These are phyloP conservation scores for Papilio demoleus DNA, from an alignment of 2,888 invertebrate genomes.

Conservation along the genomic window DNA sequence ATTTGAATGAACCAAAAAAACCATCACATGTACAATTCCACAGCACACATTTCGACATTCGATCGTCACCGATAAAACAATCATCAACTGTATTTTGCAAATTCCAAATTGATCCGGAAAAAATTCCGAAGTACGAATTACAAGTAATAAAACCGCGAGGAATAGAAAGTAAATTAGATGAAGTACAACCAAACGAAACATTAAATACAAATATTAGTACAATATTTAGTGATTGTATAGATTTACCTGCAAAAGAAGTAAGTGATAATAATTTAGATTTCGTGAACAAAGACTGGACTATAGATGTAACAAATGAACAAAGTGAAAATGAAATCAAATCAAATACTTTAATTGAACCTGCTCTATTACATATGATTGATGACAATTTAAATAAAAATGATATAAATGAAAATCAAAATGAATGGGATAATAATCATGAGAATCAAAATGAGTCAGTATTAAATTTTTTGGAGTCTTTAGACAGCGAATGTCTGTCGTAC, in stretches of 20 bases:
- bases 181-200: conserved; percentile 43
- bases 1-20: conserved; percentile 49
- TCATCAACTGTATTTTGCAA: conserved; percentile 72
- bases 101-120: conserved; percentile 73
- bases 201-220: conserved; percentile 46
- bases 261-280: conserved; percentile 42
- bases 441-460: conserved; percentile 70
- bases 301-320: conserved; percentile 59
- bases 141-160: conserved; percentile 66
- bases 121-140: conserved; percentile 67
- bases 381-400: conserved; percentile 46
- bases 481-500: conserved; percentile 68
- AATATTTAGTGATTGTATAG: conserved; percentile 61
- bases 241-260: conserved; percentile 57
- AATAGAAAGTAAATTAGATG: conserved; percentile 45
- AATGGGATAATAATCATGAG: conserved; percentile 45
- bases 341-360: conserved; percentile 62
- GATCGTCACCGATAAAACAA: conserved; percentile 76
- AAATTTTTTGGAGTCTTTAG: conserved; percentile 72
- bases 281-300: conserved; percentile 49
- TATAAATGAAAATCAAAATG: conserved; percentile 45
- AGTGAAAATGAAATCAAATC: conserved; percentile 65
- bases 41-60: conserved; percentile 75
- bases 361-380: conserved; percentile 63
- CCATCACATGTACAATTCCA: conserved; percentile 66